Base-by-base conservation (phyloP, 2,888 invertebrate species). In the Dascillus cervinus region DNA sequence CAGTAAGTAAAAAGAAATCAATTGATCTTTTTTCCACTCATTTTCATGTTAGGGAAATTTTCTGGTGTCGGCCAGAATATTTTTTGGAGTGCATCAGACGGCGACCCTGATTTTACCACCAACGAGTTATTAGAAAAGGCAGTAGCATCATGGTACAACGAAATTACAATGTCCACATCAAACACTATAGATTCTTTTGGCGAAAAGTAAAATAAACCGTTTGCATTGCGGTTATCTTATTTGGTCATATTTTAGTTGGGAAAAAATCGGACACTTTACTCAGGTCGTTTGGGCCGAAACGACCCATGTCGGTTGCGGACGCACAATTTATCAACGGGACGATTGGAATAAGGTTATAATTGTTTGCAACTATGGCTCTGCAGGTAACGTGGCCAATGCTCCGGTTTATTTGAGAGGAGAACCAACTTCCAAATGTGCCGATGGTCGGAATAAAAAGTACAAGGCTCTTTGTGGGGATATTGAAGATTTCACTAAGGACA, bases 41-140 rank as follows among this genome's bases (percentile, higher is more conserved):
- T n/a, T 5, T 21, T 21, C 2, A 10, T 22, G 13, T 9, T 17
- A n/a, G 9, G 4, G 3, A 40, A 28, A 15, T 39, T 31, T 15
- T 3, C 1, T 1, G 1, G 2, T 1, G 32, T 36, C 6, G 45
- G 45, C 2, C 45, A 45, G 26, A 45, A 45, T 20, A 19, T 43
- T n/a, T 41, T 23, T 22, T 13, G 26, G 4, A 22, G 6, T 3
- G 15, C 15, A 13, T 10, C 10, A 5, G 5, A 9, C n/a, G 22
- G 2, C 3, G 6, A 4, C 1, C 2, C 3, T 4, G 12, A 29
- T 11, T 15, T 22, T 11, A 5, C 3, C 5, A 13, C 26, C n/a
- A n/a, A 13, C 1, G 20, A 22, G 8, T 8, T 2, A 2, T n/a
- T 13, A 10, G 24, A 22, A 1, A 5, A 26, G 2, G 30, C 29